Evolutionary conservation across 2,113 vertebrate genomes (phyloP).

Genomic region (Pedetes capensis): DNA sequence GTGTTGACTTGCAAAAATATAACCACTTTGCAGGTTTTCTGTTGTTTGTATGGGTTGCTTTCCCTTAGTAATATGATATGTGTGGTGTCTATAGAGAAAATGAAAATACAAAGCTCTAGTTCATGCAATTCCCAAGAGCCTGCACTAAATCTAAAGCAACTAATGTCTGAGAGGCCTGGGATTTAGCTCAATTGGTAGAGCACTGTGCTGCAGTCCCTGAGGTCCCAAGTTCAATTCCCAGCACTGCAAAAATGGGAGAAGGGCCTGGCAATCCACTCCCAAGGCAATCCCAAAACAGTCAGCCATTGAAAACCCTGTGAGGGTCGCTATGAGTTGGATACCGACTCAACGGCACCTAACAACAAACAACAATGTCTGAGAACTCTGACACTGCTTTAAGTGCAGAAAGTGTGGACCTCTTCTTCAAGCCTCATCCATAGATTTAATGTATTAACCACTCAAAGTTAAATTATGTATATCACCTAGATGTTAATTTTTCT

Average conservation of each 20-base stretch:
- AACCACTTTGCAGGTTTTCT: slow-evolving; percentile 33
- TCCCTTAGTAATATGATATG: neutral
- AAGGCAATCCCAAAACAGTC: too few relatives aligned
- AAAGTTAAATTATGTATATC: neutral
- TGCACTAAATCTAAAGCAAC: neutral
- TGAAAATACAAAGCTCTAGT: neutral
- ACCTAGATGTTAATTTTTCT: neutral
- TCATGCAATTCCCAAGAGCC: neutral
- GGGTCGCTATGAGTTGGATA: too few relatives aligned
- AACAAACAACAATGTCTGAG: neutral
- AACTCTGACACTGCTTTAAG: neutral
- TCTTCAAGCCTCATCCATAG: neutral
- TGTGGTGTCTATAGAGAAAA: neutral
- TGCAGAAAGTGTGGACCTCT: neutral
- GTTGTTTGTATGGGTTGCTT: neutral
- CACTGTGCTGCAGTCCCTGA: too few relatives aligned
- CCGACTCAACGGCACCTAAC: too few relatives aligned
- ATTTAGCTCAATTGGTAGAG: too few relatives aligned
- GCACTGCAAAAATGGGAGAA: too few relatives aligned
- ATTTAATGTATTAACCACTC: neutral
- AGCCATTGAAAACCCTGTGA: too few relatives aligned
- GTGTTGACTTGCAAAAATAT: slow-evolving; percentile 77
- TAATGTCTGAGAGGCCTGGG: neutral
- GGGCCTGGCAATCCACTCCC: too few relatives aligned
- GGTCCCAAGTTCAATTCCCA: too few relatives aligned